Percentiles rank a stretch among this genome's conserved stretches.
These are phyloP conservation scores for Labeo calbasu DNA, from an alignment of 2,797 vertebrate species.

Conservation along the genomic window DNA sequence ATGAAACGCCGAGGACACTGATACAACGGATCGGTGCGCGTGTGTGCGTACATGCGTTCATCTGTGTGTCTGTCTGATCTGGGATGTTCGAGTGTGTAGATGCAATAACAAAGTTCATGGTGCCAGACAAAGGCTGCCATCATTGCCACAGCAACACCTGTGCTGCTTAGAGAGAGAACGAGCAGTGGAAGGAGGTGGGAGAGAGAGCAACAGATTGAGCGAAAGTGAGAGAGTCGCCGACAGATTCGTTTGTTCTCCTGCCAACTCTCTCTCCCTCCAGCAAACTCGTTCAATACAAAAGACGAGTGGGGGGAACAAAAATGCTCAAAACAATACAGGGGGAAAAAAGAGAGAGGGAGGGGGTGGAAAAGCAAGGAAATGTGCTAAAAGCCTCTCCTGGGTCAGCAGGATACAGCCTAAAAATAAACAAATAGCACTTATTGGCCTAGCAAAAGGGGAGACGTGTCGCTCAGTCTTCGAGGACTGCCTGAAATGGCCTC, in stretches of 20 bases:
- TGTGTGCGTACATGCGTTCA: constrained; percentile 5
- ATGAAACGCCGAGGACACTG: constrained; percentile 85
- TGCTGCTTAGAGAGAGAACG: constrained; percentile 38
- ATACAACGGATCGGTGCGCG: constrained; percentile 65
- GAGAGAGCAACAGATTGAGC: constrained; percentile 36
- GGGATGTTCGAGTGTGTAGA: constrained; percentile 50
- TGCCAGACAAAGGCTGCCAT: constrained; percentile 55
- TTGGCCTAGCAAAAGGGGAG: neutral
- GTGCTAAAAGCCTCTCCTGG: constrained; percentile 49
- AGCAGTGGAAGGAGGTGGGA: neutral
- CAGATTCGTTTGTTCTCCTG: constrained; percentile 53
- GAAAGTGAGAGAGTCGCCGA: constrained; percentile 35
- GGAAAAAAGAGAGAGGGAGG: neutral
- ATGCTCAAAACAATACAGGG: neutral
- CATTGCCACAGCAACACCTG: constrained; percentile 53
- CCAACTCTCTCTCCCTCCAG: constrained; percentile 47
- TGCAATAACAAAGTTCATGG: constrained; percentile 57
- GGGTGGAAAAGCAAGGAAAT: constrained; percentile 26
- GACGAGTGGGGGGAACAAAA: neutral
- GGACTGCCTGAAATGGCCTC: constrained; percentile 27
- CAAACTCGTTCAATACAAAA: constrained; percentile 45
- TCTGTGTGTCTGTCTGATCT: constrained; percentile 49
- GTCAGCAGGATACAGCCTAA: constrained; percentile 42
- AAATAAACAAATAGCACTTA: constrained; percentile 48
- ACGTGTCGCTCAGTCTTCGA: constrained; percentile 23